Evolutionary conservation across 2,888 invertebrate species (phyloP).

Genomic region (Oscheius sp.): DNA sequence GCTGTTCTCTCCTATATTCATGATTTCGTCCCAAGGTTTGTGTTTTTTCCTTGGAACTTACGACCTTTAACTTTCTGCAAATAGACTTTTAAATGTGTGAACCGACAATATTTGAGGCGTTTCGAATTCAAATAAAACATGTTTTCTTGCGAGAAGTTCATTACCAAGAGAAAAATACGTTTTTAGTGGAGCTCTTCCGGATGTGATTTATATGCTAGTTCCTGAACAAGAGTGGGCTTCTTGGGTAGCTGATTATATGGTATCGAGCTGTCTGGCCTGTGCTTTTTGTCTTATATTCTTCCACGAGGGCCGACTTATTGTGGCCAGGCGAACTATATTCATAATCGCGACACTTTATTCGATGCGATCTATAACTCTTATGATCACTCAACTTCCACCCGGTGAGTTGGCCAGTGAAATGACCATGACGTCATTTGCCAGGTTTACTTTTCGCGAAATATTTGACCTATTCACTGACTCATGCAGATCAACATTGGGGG

Average conservation of each 20-base stretch:
- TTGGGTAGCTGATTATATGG: slow-evolving; percentile 37
- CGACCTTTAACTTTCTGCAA: not conserved
- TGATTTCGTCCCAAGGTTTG: slow-evolving; percentile 64
- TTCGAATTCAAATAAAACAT: not conserved
- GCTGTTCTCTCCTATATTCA: slow-evolving; percentile 67
- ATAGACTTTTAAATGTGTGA: not conserved
- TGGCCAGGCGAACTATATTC: slow-evolving; percentile 51
- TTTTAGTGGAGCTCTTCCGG: slow-evolving; percentile 52
- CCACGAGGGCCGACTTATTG: slow-evolving; percentile 38
- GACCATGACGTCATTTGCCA: no score
- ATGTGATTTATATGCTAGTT: slow-evolving; percentile 53
- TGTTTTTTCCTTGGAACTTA: no score
- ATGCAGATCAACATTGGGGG: no score
- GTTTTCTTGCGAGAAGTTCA: no score
- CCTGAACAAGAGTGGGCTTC: slow-evolving; percentile 56
- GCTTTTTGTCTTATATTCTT: slow-evolving; percentile 37
- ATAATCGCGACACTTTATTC: slow-evolving; percentile 51
- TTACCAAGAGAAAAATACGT: no score
- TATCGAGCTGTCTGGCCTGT: slow-evolving; percentile 21
- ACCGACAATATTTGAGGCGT: not conserved
- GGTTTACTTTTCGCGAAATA: no score
- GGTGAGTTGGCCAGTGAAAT: no score
- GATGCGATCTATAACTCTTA: slow-evolving; percentile 49
- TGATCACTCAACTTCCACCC: slow-evolving; percentile 58
- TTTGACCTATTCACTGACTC: no score